These are phyloP conservation scores for Paramisgurnus dabryanus DNA, from an alignment of 2,113 vertebrate species.

Conservation along the genomic window DNA sequence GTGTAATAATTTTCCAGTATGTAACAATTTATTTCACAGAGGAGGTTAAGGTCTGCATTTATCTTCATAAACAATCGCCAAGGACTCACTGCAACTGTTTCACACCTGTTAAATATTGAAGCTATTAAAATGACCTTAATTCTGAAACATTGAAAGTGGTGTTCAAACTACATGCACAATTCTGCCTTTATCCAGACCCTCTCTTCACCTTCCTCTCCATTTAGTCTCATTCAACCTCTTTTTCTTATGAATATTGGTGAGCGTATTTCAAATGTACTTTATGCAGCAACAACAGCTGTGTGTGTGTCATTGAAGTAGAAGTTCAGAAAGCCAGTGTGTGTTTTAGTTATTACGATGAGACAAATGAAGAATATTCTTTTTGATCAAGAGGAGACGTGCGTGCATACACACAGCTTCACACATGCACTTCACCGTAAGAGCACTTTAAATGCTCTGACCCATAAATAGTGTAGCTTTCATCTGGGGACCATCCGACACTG, in stretches of 20 bases:
- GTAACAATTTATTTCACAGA: background rate
- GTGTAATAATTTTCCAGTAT: background rate
- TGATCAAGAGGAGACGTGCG: slow-evolving; percentile 11
- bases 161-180: background rate
- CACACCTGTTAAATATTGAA: background rate
- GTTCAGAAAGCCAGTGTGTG: slow-evolving; percentile 14
- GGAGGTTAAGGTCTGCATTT: background rate
- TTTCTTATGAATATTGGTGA: background rate
- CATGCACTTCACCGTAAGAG: background rate
- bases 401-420: slow-evolving; percentile 9
- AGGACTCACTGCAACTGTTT: background rate
- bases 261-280: background rate
- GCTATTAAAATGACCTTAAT: background rate
- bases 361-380: slow-evolving; percentile 21
- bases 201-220: too few species aligned
- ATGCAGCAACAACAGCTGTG: background rate
- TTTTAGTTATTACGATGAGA: background rate
- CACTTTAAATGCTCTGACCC: slow-evolving; percentile 39
- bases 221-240: background rate
- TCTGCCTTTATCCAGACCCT: background rate
- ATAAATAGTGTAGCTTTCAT: slow-evolving; percentile 34
- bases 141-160: background rate
- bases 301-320: background rate
- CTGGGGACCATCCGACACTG: slow-evolving; percentile 7
- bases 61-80: background rate